These are phyloP conservation scores for Chrysina gloriosa DNA, from an alignment of 2,888 invertebrate genomes.

Conservation along the genomic window DNA sequence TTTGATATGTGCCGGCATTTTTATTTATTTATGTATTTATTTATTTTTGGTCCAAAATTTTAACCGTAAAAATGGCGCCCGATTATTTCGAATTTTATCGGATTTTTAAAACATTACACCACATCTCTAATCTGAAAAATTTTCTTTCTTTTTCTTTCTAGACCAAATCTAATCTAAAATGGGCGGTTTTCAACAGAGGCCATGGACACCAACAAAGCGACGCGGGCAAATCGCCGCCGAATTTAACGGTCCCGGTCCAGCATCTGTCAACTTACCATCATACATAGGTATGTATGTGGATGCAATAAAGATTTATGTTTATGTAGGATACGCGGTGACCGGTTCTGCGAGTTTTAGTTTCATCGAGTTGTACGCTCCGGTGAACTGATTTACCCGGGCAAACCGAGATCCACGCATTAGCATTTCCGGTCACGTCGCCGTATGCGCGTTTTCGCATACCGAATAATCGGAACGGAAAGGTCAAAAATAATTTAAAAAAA, in stretches of 20 bases:
- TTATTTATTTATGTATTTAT: no score
- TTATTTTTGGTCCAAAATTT: no score
- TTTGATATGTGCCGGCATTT: no score
- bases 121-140: background rate
- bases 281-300: slow-evolving; percentile 84
- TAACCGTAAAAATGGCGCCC: no score
- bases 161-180: slow-evolving; percentile 61
- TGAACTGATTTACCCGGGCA: slow-evolving; percentile 10
- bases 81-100: no score
- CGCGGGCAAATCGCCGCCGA: slow-evolving; percentile 91
- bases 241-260: slow-evolving; percentile 87
- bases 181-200: slow-evolving; percentile 84
- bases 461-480: background rate
- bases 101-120: no score
- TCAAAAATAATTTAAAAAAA: background rate
- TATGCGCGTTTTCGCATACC: background rate
- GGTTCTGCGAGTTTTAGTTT: background rate
- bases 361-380: background rate
- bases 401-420: slow-evolving; percentile 3
- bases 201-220: slow-evolving; percentile 91
- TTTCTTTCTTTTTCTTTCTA: background rate
- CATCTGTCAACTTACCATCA: slow-evolving; percentile 83
- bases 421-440: slow-evolving; percentile 18
- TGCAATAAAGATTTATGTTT: slow-evolving; percentile 40
- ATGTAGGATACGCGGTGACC: background rate